These are phyloP conservation scores for Pelusios castaneus DNA, from an alignment of 2,113 vertebrate genomes.

Conservation along the genomic window DNA sequence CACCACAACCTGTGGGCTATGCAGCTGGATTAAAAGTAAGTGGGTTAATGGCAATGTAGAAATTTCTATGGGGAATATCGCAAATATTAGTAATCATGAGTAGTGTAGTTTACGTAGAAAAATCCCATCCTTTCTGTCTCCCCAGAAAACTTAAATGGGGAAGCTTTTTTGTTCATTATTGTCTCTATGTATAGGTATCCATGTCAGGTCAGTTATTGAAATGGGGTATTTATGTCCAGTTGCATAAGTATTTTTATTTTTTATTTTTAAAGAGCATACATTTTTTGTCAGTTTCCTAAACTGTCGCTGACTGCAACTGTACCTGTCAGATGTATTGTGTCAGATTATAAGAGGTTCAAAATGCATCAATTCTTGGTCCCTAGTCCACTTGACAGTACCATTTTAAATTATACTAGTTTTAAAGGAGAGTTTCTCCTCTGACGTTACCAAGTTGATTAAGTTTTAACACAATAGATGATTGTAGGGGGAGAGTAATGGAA, in stretches of 20 bases:
- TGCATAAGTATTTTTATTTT: too few species aligned
- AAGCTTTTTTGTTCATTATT: not conserved
- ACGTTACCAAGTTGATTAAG: not conserved
- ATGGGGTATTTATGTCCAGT: not conserved
- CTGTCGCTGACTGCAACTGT: not conserved
- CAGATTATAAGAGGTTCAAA: not conserved
- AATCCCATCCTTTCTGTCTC: not conserved
- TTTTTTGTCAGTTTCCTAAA: not conserved
- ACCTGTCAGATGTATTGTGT: not conserved
- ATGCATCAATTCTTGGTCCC: not conserved
- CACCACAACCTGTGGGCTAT: slow-evolving; percentile 95
- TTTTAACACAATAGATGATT: not conserved
- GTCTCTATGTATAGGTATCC: accelerated
- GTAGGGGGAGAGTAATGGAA: not conserved
- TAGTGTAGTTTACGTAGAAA: accelerated
- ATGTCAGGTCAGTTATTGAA: not conserved
- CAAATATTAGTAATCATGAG: not conserved
- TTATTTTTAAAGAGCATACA: not conserved
- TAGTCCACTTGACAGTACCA: not conserved
- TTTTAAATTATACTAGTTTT: not conserved
- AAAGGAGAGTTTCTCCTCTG: not conserved
- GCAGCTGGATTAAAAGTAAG: slow-evolving; percentile 96
- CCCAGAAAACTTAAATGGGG: not conserved
- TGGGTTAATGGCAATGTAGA: accelerated
- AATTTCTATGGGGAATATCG: not conserved